These are phyloP conservation scores for Rafetus swinhoei DNA, from an alignment of 2,113 vertebrate genomes.

Conservation along the genomic window DNA sequence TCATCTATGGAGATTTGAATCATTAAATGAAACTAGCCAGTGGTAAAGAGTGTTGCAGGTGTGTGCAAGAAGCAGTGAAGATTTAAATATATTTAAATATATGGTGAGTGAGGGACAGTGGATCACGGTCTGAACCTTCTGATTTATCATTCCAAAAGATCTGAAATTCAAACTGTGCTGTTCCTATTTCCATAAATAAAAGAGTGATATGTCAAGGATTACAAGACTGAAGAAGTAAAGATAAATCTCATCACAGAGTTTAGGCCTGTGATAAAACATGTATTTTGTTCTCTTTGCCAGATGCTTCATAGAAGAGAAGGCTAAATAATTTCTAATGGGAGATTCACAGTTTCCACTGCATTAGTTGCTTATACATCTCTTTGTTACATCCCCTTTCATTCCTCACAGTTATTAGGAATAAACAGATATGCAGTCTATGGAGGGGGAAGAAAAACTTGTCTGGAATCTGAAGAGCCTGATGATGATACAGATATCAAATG, in stretches of 20 bases:
- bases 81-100: background rate
- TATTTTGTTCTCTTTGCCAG: background rate
- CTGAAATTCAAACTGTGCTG: background rate
- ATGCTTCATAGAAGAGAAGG: background rate
- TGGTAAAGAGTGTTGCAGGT: background rate
- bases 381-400: background rate
- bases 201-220: background rate
- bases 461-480: background rate
- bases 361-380: background rate
- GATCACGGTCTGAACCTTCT: background rate
- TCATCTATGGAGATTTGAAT: background rate
- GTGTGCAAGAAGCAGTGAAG: background rate
- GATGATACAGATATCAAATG: background rate
- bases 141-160: background rate
- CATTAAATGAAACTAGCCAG: background rate
- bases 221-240: background rate
- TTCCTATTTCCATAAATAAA: background rate
- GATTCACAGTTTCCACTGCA: background rate
- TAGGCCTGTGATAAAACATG: background rate
- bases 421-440: accelerated
- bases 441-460: background rate
- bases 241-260: background rate
- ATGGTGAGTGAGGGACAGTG: background rate
- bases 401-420: background rate
- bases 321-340: background rate